Percentiles rank a stretch among this genome's conserved stretches.
These are phyloP conservation scores for Cherax destructor DNA, from an alignment of 1,140 invertebrate genomes.

Conservation along the genomic window DNA sequence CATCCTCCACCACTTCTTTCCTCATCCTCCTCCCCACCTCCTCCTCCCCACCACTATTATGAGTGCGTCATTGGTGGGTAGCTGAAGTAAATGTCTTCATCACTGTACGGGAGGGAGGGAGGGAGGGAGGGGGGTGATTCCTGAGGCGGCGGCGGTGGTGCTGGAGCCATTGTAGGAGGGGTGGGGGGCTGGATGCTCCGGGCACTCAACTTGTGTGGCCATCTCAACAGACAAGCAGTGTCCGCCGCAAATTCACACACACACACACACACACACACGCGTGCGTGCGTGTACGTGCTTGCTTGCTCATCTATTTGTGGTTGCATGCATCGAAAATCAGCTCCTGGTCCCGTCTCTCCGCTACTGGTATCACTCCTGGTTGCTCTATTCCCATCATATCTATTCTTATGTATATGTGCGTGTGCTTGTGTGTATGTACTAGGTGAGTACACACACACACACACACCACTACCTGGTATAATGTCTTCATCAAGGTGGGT, in stretches of 20 bases:
- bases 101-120: not conserved
- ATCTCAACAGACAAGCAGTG: too few relatives aligned
- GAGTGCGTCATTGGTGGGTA: not conserved
- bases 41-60: not conserved
- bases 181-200: not conserved
- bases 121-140: not conserved
- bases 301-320: too few relatives aligned
- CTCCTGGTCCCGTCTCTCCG: too few relatives aligned
- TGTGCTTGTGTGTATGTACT: too few relatives aligned
- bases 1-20: not conserved
- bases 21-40: not conserved
- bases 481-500: not conserved
- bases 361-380: too few relatives aligned
- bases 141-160: too few relatives aligned
- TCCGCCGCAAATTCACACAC: too few relatives aligned
- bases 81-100: slow-evolving; percentile 2
- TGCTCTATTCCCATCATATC: too few relatives aligned
- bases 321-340: too few relatives aligned
- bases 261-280: too few relatives aligned
- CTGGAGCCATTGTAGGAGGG: not conserved
- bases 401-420: not conserved
- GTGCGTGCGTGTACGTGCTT: too few relatives aligned
- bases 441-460: too few relatives aligned
- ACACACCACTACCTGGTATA: not conserved
- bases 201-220: not conserved